Evolutionary conservation across 2,113 vertebrate genomes (phyloP), one percentile per base, ranked within the genome.

Genomic region (Glaucomys volans): DNA sequence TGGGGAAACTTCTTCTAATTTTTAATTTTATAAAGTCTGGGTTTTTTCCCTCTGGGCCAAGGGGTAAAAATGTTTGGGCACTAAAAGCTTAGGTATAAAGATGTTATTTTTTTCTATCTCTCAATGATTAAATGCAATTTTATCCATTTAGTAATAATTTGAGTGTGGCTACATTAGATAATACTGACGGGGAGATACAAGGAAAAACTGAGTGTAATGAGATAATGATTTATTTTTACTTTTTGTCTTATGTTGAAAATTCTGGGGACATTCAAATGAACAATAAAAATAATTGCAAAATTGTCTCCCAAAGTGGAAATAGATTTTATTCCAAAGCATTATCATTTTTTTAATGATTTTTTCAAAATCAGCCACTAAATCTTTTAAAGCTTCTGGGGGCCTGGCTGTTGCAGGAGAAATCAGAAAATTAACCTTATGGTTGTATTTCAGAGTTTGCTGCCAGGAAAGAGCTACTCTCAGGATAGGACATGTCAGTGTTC

Each of bases 291-390:
- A 37, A 96, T 81, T 94, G 71, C 90, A 98, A 74, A 81, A 95
- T 96, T 69, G 76, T 67, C 84, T 81, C 95, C 71, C 84, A 92
- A 97, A 97, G 84, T 97, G 93, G 14, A 97, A 96, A 77, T 64
- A 74, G 94, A 93, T 80, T 97, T 95, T 95, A 97, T 91, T 90
- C 8, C 11, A 28, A 89, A 82, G 81, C 82, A 42, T 90, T 97
- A 84, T 79, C 89, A 95, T 74, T 94, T 17, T 66, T 75, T 12
- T 82, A 95, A 1, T 77, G 97, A 32, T 83, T 69, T 91, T 91
- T n/a, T 72, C 10, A 50, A 20, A 97, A 90, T 97, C 76, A n/a
- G 71, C 75, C 77, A 72, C 67, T 92, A 42, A 10, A 80, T 59
- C 69, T 86, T 94, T 94, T 91, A 87, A 82, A 85, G 57, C 85